Evolutionary conservation across 2,797 vertebrate species (phyloP), one percentile per base, ranked within the genome.

Genomic region (Anguilla marmorata): DNA sequence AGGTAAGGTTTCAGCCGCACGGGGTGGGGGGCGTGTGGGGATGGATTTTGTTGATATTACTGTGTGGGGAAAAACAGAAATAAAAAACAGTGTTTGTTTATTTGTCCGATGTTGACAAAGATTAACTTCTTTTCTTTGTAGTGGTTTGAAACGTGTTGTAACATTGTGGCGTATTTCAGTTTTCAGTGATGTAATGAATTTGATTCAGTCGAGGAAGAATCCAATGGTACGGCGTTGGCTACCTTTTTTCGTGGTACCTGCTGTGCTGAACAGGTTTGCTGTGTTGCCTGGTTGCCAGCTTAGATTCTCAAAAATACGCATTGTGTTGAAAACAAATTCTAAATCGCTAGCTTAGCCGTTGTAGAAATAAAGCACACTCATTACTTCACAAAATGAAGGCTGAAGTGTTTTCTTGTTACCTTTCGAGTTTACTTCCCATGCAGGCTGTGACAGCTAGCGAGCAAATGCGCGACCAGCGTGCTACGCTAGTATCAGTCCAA

Each of bases 1-100:
- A 98, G 98, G 98, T 98, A 96, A 94, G 91, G 87, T 72, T 84
- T 63, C 52, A 21, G n/a, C 58, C 4, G 79, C 41, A 14, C 30
- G 76, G 83, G n/a, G 89, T 88, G 88, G 87, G 89, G 60, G 86
- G 87, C 86, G 87, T 85, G 63, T 84, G 63, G 56, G 74, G 41
- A 37, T n/a, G 54, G 56, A 84, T 87, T 66, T 24, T 30, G 82
- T 21, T 30, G n/a, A 24, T 63, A 50, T 84, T 21, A 24, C 27
- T 54, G 74, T 79, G 74, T 79, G 74, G n/a, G 79, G 82, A 4
- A 63, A 66, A 58, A 37, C 6, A 11, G 6, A 33, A 24, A 21
- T 2, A 24, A 21, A 80, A 37, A 80, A 5, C 9, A 82, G 50
- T 82, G 19, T 50, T n/a, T 21, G 45, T 48, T 50, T n/a, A 82